Evolutionary conservation across 2,113 vertebrate species (phyloP).

Genomic region (Eublepharis macularius): DNA sequence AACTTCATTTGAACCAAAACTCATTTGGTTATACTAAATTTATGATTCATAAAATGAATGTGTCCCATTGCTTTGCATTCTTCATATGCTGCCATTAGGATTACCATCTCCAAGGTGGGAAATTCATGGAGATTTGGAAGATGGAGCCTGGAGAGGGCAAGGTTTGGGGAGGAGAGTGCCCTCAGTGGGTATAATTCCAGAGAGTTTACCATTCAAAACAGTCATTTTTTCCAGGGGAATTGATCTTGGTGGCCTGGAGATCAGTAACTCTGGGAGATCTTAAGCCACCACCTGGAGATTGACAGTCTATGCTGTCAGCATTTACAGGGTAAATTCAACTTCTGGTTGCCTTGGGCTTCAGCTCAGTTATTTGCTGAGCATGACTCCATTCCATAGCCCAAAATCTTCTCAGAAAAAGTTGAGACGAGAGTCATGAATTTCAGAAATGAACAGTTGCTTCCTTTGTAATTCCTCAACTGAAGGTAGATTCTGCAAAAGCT

Average conservation of each 20-base stretch:
- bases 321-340: background rate
- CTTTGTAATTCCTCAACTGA: background rate
- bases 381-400: background rate
- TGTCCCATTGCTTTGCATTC: background rate
- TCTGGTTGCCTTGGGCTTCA: background rate
- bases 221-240: no score
- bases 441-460: background rate
- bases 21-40: background rate
- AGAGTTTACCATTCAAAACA: no score
- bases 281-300: no score
- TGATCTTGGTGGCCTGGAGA: no score
- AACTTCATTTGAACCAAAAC: slow-evolving; percentile 7
- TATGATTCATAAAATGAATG: background rate
- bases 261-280: no score
- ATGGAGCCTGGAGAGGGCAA: no score
- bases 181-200: no score
- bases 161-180: no score
- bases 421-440: background rate
- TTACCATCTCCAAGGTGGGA: no score
- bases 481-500: background rate
- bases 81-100: no score
- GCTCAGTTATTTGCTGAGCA: background rate
- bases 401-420: background rate
- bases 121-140: no score
- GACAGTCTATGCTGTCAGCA: no score